Conservation (phyloP, 2,888 invertebrate species). For the Drosophila mulleri region DNA sequence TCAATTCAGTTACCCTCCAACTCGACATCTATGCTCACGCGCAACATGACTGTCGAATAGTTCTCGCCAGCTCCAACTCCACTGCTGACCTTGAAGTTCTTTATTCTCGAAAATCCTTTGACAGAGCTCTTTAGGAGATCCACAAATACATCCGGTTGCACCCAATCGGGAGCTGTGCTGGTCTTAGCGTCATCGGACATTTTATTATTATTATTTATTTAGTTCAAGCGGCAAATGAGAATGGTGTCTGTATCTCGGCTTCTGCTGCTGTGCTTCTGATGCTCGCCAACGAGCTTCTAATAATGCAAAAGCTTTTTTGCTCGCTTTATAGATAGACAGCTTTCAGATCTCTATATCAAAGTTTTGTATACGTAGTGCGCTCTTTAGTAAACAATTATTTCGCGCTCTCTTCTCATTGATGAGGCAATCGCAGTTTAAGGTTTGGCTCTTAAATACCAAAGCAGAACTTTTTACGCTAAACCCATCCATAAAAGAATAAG, state of each 20-base stretch:
- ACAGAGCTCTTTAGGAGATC: slow-evolving; percentile 50
- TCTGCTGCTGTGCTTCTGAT: neutral
- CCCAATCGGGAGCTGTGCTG: slow-evolving; percentile 54
- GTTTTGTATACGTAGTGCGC: neutral
- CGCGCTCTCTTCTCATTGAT: neutral
- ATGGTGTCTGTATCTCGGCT: neutral
- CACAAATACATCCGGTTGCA: slow-evolving; percentile 51
- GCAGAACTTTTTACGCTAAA: neutral
- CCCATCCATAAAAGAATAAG: no score
- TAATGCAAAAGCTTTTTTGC: slow-evolving; percentile 2
- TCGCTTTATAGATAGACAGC: slow-evolving; percentile 17
- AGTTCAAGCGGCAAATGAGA: neutral
- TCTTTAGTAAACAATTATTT: neutral
- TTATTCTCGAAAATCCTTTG: slow-evolving; percentile 47
- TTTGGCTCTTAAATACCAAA: neutral
- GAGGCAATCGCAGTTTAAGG: neutral
- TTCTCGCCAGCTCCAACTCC: slow-evolving; percentile 80
- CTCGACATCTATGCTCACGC: slow-evolving; percentile 70
- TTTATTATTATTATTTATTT: neutral
- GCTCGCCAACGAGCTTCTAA: slow-evolving; percentile 19
- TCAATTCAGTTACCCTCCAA: slow-evolving; percentile 61
- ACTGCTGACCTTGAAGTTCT: slow-evolving; percentile 42
- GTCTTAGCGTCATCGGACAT: slow-evolving; percentile 41
- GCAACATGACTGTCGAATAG: slow-evolving; percentile 79
- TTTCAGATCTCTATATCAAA: slow-evolving; percentile 7